Base-by-base conservation (phyloP, 1,140 invertebrate genomes). In the Lanistes nyassanus region DNA sequence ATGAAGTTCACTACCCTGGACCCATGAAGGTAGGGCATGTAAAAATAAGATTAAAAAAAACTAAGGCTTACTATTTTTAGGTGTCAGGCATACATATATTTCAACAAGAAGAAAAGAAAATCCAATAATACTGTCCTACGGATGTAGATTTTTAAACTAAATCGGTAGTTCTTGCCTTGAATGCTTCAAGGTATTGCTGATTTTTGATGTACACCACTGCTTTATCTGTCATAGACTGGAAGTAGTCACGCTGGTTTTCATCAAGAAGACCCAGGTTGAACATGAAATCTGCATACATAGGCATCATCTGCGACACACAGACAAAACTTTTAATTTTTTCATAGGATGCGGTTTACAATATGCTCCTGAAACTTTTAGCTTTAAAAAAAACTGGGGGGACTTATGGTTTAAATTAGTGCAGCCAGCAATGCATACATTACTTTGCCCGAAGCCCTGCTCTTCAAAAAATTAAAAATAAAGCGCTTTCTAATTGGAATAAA, bases 191-290 rank as follows among this genome's bases (percentile, higher is more conserved):
- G 39, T 91, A 95, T 75, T 94, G 89, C 34, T 91, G 88, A 3
- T 88, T 76, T 79, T 92, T 86, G 34, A 95, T 95, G 16, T 91
- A 90, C 23, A 90, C 83, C 4, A 90, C 87, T 2, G 91, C 91
- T 83, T 92, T 84, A 0, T 89, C 86, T 83, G 94, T 92, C 70
- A 92, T 90, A 1, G 89, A 80, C 42, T 92, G 89, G 84, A 96
- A 94, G 74, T 91, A 81, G 16, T 90, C 87, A 51, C 91, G 89
- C 76, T 90, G 83, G 31, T 79, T 82, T 68, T 90, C 90, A 84
- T 95, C 95, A 60, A 96, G 88, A 2, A 96, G 88, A 0, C 95
- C 95, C 60, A 95, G 87, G 83, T 94, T 93, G 85, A 94, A 96
- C 62, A 97, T 91, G 88, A 95, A 95, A 80, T 94, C 92, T 13